Conservation (phyloP, 2,113 vertebrate genomes). For the Hypomesus transpacificus region DNA sequence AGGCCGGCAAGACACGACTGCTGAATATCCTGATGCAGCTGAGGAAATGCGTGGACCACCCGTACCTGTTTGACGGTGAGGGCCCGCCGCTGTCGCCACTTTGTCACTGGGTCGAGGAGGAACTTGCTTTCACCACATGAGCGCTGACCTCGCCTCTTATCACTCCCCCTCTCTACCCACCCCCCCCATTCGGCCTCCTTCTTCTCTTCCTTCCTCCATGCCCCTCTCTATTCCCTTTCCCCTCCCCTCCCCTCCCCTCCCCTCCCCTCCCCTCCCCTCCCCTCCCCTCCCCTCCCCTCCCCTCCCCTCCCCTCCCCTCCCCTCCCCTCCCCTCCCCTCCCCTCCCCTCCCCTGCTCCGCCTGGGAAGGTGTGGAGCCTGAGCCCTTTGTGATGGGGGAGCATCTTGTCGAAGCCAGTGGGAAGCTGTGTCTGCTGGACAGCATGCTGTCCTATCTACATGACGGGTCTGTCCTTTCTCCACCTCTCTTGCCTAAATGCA, state of each 20-base stretch:
- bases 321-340: not conserved
- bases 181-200: no score
- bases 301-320: not conserved
- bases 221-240: not conserved
- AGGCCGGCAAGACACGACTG: constrained; percentile 76
- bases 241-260: not conserved
- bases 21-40: constrained; percentile 88
- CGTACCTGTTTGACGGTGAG: constrained; percentile 89
- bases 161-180: not conserved
- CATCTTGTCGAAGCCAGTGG: constrained; percentile 92
- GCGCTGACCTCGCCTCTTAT: no score
- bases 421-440: constrained; percentile 85
- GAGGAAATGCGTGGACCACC: constrained; percentile 90
- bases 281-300: not conserved
- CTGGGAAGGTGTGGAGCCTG: constrained; percentile 85
- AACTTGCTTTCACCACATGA: no score
- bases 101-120: no score
- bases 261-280: not conserved
- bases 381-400: constrained; percentile 90
- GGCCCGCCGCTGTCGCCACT: constrained; percentile 8
- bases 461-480: constrained; percentile 64
- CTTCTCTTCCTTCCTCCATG: no score
- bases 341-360: not conserved
- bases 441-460: constrained; percentile 77
- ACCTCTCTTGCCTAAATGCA: not conserved